phyloP scores from a whole-genome alignment of 2,888 invertebrate genomes.

The Drosophila cognata region DNA sequence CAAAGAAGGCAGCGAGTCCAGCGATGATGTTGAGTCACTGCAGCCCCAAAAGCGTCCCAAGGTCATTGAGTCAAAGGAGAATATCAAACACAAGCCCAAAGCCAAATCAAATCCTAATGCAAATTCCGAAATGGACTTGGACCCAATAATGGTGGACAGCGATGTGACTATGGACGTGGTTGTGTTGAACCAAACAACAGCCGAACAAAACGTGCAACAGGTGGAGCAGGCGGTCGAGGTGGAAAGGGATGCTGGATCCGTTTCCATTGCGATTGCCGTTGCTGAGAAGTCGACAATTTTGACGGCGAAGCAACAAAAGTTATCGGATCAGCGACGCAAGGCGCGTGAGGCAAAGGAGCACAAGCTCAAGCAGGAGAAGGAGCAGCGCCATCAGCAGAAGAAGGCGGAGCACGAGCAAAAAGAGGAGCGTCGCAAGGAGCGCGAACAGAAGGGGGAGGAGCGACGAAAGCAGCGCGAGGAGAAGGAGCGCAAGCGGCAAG shows the following conservation, averaged over 20 bases:
- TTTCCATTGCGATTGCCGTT: background rate
- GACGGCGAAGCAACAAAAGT: constrained; percentile 80
- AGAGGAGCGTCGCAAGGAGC: constrained; percentile 85
- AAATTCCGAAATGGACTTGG: constrained; percentile 2
- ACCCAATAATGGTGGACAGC: constrained; percentile 32
- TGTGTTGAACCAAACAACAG: constrained; percentile 15
- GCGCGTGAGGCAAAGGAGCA: constrained; percentile 83
- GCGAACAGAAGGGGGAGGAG: constrained; percentile 85
- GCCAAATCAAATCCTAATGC: background rate
- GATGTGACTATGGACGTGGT: constrained; percentile 48
- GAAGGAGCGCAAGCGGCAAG: constrained; percentile 81
- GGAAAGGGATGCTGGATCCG: background rate
- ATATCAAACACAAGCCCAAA: background rate
- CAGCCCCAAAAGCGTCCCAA: constrained; percentile 78
- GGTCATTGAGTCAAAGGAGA: constrained; percentile 21
- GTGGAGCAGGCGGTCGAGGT: background rate
- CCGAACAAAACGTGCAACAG: background rate
- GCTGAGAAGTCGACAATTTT: constrained; percentile 47
- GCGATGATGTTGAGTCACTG: constrained; percentile 72
- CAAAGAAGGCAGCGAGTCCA: constrained; percentile 56
- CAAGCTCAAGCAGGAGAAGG: constrained; percentile 84
- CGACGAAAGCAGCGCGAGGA: constrained; percentile 83
- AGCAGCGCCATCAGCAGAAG: constrained; percentile 75
- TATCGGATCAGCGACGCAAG: constrained; percentile 75
- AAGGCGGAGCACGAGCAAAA: constrained; percentile 85